Evolutionary conservation across 2,797 vertebrate species (phyloP), one percentile per base, ranked within the genome.

Genomic region (Artibeus jamaicensis): DNA sequence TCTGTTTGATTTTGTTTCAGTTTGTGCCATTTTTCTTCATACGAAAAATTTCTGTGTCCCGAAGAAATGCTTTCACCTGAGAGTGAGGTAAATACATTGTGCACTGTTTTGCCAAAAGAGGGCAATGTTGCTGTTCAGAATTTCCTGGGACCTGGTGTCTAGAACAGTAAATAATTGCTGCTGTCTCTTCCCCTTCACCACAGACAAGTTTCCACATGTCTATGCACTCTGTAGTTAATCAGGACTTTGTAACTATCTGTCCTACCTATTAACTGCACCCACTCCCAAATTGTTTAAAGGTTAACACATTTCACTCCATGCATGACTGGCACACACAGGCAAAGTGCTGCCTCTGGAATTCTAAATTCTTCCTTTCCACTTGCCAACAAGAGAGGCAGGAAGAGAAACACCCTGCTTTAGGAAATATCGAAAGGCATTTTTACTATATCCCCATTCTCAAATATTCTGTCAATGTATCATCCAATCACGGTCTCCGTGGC

Each of bases 61-160:
- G 76, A 95, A 94, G 94, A 96, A 93, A 94, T 16, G 95, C 92
- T 97, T 97, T 97, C 90, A 97, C 95, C 96, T 97, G 97, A 1
- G 32, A 94, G 55, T 62, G 84, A 96, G 92, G 97, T 97, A 96
- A 97, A 95, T 81, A 96, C 73, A 55, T 22, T n/a, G 84, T 97
- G 68, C 97, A 2, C 97, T 50, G 91, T 96, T 94, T 96, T 46
- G 96, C 98, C 98, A 97, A 98, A 97, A 99, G 98, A 98, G 98
- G 98, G 98, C 98, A 98, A 96, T 98, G 98, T 99, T 98, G 98
- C 94, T 88, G 97, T 98, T 97, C 98, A 55, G 95, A 98, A 98
- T 97, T 83, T 88, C 57, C 83, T 1, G 85, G 46, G 94, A 96
- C 90, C 90, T 77, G 87, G 55, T 95, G 91, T 86, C 76, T 48